phyloP scores from a whole-genome alignment of 2,113 vertebrate genomes.

The Tilapia sparmanii region DNA sequence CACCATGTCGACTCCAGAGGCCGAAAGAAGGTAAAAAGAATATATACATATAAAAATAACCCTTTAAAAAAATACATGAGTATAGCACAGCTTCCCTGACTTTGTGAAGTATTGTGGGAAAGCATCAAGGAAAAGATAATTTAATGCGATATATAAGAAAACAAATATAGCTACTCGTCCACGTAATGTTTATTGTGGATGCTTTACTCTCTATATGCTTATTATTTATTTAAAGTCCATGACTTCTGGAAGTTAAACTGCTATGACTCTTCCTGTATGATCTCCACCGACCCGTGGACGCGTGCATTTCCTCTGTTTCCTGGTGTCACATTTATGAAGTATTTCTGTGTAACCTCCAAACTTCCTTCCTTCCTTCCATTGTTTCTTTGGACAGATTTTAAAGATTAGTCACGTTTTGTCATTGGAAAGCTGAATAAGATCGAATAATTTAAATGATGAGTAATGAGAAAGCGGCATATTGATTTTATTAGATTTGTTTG shows the following conservation, averaged over 20 bases:
- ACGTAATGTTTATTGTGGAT: rapidly evolving
- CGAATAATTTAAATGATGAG: background rate
- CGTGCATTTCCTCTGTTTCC: constrained; percentile 43
- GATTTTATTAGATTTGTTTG: background rate
- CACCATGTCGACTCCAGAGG: constrained; percentile 82
- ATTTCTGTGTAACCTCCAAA: constrained; percentile 10
- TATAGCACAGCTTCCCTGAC: background rate
- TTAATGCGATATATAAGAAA: background rate
- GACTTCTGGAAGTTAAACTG: background rate
- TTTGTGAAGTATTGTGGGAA: rapidly evolving
- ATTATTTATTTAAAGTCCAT: background rate
- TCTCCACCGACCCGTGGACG: background rate
- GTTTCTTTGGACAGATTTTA: constrained; percentile 20
- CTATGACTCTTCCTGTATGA: background rate
- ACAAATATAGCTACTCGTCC: rapidly evolving
- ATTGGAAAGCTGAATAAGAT: background rate
- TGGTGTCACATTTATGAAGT: constrained; percentile 25
- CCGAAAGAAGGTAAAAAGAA: constrained; percentile 84
- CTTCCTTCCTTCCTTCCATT: constrained; percentile 66
- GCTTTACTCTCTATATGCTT: background rate
- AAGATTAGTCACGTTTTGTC: constrained; percentile 26
- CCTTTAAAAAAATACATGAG: background rate
- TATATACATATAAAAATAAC: background rate
- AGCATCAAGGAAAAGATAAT: background rate
- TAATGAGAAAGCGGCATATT: background rate